These are phyloP conservation scores for Arenaria interpres DNA, from an alignment of 2,113 vertebrate genomes.

Conservation along the genomic window DNA sequence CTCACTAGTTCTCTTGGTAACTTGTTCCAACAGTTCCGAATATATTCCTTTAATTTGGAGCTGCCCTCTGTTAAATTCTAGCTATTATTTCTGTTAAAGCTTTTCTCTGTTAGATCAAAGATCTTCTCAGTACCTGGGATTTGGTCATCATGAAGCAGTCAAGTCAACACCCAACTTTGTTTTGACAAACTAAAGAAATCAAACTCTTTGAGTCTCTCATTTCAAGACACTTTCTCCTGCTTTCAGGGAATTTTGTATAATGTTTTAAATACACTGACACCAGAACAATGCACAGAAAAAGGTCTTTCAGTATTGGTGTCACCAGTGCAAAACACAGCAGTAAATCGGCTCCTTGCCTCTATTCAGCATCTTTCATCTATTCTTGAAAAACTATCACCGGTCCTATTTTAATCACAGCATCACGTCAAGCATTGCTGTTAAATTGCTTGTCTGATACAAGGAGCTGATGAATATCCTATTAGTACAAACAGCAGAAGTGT, in stretches of 20 bases:
- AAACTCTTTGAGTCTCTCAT: not conserved
- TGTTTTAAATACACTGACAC: not conserved
- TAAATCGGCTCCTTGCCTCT: not conserved
- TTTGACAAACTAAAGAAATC: not conserved
- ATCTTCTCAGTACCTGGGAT: not conserved
- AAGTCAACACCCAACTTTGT: not conserved
- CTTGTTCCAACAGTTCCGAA: not conserved
- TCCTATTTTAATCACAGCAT: not conserved
- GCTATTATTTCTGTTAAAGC: not conserved
- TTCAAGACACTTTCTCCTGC: not conserved
- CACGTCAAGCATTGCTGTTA: not conserved
- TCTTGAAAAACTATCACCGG: not conserved
- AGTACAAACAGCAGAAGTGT: not conserved
- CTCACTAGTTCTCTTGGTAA: not conserved
- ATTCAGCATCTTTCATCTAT: not conserved
- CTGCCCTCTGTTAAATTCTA: not conserved
- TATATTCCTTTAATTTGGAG: not conserved
- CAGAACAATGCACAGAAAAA: not conserved
- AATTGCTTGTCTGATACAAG: not conserved
- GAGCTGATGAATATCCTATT: not conserved
- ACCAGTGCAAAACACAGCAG: not conserved
- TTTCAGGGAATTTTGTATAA: not conserved
- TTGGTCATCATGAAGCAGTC: not conserved
- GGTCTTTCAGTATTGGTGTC: not conserved
- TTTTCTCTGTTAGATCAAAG: not conserved